Evolutionary conservation across 2,797 vertebrate genomes (phyloP).

Genomic region (Toxotes lorentzi): DNA sequence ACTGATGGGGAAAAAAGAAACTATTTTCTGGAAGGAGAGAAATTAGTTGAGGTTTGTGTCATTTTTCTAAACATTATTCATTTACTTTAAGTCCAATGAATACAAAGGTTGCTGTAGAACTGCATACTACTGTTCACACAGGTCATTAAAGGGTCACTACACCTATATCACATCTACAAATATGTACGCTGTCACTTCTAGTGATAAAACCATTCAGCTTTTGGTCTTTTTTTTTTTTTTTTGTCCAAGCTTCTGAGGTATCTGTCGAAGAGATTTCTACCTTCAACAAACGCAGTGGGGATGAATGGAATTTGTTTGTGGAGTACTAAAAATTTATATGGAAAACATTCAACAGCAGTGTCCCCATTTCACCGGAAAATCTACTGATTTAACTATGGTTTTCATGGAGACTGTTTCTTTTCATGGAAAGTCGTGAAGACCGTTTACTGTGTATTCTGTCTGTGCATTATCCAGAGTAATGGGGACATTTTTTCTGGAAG

Average conservation of each 20-base stretch:
- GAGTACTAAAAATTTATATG: background rate
- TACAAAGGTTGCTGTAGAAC: background rate
- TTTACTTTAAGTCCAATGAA: conserved; percentile 18
- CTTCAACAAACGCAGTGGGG: too few species aligned
- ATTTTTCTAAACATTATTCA: conserved; percentile 4
- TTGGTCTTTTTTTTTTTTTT: background rate
- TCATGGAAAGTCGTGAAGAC: background rate
- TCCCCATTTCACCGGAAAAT: background rate
- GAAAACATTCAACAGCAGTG: background rate
- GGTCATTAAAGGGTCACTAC: background rate
- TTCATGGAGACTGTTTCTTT: background rate
- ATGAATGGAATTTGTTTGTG: background rate
- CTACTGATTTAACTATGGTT: background rate
- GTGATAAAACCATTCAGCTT: background rate
- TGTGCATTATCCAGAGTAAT: background rate
- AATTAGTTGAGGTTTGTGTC: conserved; percentile 1
- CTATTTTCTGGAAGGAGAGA: conserved; percentile 7
- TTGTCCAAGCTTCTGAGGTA: background rate
- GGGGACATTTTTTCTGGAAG: background rate
- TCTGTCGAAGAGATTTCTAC: background rate
- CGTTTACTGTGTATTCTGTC: too few species aligned
- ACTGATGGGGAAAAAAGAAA: conserved; percentile 22
- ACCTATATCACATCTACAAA: background rate
- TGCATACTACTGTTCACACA: background rate
- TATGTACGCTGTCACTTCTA: background rate